Evolutionary conservation across 2,888 invertebrate species (phyloP).

Genomic region (Eristalis tenax): DNA sequence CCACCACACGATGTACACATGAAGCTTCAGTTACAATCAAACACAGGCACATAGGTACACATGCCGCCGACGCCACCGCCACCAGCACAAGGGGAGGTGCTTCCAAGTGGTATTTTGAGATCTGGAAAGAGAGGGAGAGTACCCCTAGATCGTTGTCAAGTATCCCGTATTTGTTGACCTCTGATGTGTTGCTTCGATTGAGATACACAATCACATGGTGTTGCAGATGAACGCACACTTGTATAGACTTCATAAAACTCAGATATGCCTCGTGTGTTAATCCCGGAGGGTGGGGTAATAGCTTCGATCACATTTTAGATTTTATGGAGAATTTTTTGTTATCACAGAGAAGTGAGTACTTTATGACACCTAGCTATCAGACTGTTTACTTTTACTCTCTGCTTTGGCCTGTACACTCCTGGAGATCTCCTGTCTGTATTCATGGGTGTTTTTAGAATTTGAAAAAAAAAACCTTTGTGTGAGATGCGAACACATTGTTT

Average conservation of each 20-base stretch:
- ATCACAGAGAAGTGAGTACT: neutral
- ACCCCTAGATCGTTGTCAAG: too few relatives aligned
- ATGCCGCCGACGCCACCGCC: neutral
- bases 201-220: neutral
- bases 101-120: neutral
- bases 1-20: slow-evolving; percentile 28
- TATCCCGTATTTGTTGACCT: neutral
- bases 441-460: neutral
- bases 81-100: neutral
- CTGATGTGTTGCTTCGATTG: neutral
- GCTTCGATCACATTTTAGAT: slow-evolving; percentile 21
- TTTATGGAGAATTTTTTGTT: neutral
- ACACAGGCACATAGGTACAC: neutral
- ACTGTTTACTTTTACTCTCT: neutral
- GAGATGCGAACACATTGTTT: neutral
- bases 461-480: neutral
- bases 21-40: neutral
- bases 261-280: neutral
- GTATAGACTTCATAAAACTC: neutral
- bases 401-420: neutral
- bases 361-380: neutral
- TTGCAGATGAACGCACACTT: slow-evolving; percentile 19
- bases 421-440: neutral
- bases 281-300: slow-evolving; percentile 29
- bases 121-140: neutral